Percentiles rank a stretch among this genome's conserved stretches.
Conservation (phyloP, 2,113 vertebrate species). For the Pluvianellus socialis region DNA sequence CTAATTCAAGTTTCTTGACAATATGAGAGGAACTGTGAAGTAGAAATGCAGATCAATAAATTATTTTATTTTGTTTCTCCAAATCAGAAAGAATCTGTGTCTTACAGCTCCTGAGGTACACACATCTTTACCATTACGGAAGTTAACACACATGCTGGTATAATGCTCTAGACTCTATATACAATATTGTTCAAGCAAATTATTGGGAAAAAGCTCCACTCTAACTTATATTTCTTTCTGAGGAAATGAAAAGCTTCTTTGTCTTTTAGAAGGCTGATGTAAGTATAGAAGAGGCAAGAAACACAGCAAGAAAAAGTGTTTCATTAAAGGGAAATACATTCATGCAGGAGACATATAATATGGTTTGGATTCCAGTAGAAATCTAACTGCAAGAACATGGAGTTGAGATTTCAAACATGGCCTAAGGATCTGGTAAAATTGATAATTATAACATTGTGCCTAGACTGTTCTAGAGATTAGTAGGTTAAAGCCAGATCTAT, state of each 20-base stretch:
- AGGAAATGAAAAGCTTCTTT: background rate
- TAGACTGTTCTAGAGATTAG: background rate
- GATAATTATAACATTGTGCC: background rate
- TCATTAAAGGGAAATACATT: background rate
- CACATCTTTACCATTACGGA: background rate
- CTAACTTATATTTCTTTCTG: background rate
- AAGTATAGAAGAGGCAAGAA: background rate
- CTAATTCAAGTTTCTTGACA: background rate
- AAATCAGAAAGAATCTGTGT: background rate
- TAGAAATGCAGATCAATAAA: background rate
- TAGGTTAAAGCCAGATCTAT: background rate
- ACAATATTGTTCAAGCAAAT: background rate
- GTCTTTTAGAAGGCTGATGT: background rate
- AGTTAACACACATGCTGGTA: background rate
- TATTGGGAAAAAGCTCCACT: rapidly evolving
- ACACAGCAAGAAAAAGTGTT: background rate
- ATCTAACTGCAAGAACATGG: background rate
- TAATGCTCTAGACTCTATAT: background rate
- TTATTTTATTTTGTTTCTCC: background rate
- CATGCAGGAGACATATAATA: background rate
- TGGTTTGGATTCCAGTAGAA: background rate
- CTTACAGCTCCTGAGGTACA: background rate
- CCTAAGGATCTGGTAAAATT: background rate
- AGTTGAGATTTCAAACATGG: background rate
- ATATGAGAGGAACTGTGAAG: background rate